Evolutionary conservation across 2,113 vertebrate genomes (phyloP).

Genomic region (Urocolius indicus): DNA sequence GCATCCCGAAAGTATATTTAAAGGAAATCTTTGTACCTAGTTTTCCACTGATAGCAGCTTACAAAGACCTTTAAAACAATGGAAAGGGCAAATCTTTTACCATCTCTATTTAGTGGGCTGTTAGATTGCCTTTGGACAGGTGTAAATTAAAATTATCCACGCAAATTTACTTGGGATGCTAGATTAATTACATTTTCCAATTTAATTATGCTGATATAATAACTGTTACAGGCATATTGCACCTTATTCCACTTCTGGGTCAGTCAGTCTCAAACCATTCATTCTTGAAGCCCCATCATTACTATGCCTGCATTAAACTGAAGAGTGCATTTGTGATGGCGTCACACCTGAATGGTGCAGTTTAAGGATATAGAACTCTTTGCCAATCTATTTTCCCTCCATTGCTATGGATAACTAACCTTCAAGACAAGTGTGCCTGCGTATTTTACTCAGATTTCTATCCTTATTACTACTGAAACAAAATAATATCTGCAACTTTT

Average conservation of each 20-base stretch:
- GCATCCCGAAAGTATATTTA: background rate
- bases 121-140: background rate
- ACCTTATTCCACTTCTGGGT: background rate
- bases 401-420: background rate
- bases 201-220: constrained; percentile 21
- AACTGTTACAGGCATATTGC: background rate
- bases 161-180: background rate
- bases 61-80: background rate
- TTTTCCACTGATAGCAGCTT: background rate
- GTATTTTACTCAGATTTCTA: background rate
- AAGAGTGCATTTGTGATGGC: background rate
- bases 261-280: background rate
- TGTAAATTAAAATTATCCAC: constrained; percentile 2
- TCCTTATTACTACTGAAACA: background rate
- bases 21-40: background rate
- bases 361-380: background rate
- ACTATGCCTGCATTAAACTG: background rate
- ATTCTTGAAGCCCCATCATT: background rate
- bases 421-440: background rate
- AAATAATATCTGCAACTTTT: background rate
- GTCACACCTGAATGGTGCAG: background rate
- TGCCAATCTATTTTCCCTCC: background rate
- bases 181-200: constrained; percentile 27
- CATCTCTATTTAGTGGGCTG: background rate
- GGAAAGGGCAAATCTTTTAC: background rate